Evolutionary conservation across 2,888 invertebrate species (phyloP), one percentile per base, ranked within the genome.

Genomic region (Calameuta idolon): DNA sequence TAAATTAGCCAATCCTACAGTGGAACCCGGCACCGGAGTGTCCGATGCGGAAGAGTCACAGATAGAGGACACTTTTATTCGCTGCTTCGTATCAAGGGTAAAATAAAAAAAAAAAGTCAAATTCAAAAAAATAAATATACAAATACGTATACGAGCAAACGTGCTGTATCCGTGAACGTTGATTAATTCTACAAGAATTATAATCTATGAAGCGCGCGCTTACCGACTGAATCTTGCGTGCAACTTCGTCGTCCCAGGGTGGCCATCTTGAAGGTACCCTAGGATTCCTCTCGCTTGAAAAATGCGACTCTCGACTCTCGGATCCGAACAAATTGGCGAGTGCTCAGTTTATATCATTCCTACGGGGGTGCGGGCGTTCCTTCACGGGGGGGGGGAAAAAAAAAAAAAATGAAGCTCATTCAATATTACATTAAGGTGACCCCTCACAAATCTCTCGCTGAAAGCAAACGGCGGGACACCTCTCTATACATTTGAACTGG

Each of bases 381-480:
- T 76, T 69, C 69, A 69, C 30, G 34, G 31, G 31, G 2, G 31
- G 31, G 31, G 33, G 55, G 11, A 40, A 34, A 68, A 34, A 76
- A 76, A 73, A 12, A 77, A 78, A 78, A 87, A 86, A 86, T 85
- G 86, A 86, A 87, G 87, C 88, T 87, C 88, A 87, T 87, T 87
- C 83, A 86, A 89, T 86, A 89, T 87, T 87, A 84, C 87, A 85
- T 83, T 83, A 85, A 85, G 85, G 85, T 88, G 89, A 89, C 88
- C 90, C 87, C 86, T 90, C 90, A 88, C 89, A 89, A 89, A 90
- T 90, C 91, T 89, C 87, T 81, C 80, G 82, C 76, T 79, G 87
- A 88, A 87, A 87, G 84, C 86, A 85, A 87, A 81, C 83, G 85
- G 80, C 82, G 83, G 84, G 85, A 87, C 87, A 83, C 84, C 84